phyloP scores from a whole-genome alignment of 2,888 invertebrate species.

The Piscicola geometra region DNA sequence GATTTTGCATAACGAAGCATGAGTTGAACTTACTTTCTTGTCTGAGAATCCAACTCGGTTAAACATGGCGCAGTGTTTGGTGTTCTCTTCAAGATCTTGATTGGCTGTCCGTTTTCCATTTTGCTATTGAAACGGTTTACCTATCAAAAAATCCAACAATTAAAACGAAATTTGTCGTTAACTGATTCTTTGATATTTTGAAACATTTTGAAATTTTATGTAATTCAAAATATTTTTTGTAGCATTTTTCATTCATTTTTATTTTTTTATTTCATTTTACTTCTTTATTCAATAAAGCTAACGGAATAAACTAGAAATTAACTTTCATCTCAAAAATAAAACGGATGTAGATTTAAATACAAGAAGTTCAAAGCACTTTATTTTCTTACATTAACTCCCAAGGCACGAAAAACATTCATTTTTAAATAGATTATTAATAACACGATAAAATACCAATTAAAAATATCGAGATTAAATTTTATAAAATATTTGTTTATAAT shows the following conservation, averaged over 20 bases:
- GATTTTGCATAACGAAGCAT: too few relatives aligned
- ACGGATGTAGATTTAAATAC: constrained; percentile 13
- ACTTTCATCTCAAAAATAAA: background rate
- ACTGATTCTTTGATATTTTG: background rate
- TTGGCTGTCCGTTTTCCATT: constrained; percentile 27
- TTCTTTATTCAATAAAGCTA: background rate
- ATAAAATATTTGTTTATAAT: too few relatives aligned
- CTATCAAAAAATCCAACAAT: background rate
- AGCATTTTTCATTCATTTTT: background rate
- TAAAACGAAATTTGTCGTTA: background rate
- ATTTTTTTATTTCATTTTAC: background rate
- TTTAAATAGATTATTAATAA: too few relatives aligned
- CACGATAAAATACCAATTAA: too few relatives aligned
- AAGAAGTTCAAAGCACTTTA: background rate
- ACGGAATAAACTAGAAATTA: constrained; percentile 4
- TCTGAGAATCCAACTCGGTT: background rate
- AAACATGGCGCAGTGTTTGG: constrained; percentile 30
- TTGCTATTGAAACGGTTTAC: background rate
- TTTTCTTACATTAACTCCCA: too few relatives aligned
- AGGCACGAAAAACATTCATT: too few relatives aligned
- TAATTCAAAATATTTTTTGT: background rate
- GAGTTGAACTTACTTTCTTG: background rate
- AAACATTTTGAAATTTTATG: background rate
- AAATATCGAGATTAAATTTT: too few relatives aligned
- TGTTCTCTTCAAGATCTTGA: constrained; percentile 35